Evolutionary conservation across 92 coral and sea anemone species (phyloP).

Genomic region (Siderastrea siderea): DNA sequence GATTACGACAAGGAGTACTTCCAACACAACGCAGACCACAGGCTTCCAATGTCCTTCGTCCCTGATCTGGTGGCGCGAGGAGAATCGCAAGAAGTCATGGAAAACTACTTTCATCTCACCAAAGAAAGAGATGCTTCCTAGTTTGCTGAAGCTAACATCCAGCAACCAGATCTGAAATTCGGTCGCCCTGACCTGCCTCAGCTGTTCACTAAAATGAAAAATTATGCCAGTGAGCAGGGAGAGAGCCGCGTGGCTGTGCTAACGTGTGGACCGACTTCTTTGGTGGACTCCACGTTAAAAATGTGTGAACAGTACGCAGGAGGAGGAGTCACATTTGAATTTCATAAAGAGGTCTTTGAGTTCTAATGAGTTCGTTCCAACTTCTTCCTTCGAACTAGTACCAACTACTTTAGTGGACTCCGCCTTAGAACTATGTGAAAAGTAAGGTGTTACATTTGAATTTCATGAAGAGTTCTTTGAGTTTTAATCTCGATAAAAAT

Average conservation of each 20-base stretch:
- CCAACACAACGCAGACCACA: conserved; percentile 53
- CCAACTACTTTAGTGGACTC: too few relatives aligned
- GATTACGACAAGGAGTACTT: conserved; percentile 83
- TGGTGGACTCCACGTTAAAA: conserved; percentile 64
- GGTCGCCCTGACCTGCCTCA: conserved; percentile 80
- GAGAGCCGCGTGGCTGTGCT: conserved; percentile 76
- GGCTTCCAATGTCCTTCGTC: conserved; percentile 77
- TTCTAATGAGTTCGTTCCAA: conserved; percentile 27
- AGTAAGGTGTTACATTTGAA: too few relatives aligned
- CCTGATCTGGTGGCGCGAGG: conserved; percentile 75
- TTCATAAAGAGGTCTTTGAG: conserved; percentile 83
- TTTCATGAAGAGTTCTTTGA: too few relatives aligned
- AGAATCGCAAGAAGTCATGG: conserved; percentile 62
- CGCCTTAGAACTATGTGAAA: too few relatives aligned
- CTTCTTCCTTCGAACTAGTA: neutral
- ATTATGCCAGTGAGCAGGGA: conserved; percentile 44
- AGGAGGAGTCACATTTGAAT: conserved; percentile 72
- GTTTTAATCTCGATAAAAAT: too few relatives aligned
- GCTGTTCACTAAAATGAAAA: conserved; percentile 70
- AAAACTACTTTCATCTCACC: conserved; percentile 79
- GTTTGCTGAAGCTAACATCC: conserved; percentile 79
- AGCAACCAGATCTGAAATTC: conserved; percentile 68
- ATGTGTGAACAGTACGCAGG: conserved; percentile 70
- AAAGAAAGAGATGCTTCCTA: conserved; percentile 73
- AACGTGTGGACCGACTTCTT: conserved; percentile 75